A percentile compares a stretch with the other conserved stretches of the same genome.
Conservation (phyloP, 2,888 invertebrate species). For the Fragum whitleyi region DNA sequence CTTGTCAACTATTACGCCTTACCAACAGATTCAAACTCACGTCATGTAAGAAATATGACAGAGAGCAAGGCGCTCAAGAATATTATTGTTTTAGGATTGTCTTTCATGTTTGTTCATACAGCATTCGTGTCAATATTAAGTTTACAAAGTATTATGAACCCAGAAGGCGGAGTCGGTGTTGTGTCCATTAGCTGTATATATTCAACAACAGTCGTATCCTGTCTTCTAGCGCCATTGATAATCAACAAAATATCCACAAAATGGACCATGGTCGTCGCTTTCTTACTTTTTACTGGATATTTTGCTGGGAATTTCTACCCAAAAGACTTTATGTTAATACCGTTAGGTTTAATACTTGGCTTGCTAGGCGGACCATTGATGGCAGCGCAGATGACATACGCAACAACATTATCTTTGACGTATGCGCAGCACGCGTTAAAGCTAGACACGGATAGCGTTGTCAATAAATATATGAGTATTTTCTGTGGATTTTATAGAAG, state of each 20-base stretch:
- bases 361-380: slow-evolving; percentile 81
- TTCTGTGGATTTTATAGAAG: slow-evolving; percentile 81
- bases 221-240: slow-evolving; percentile 81
- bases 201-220: slow-evolving; percentile 81
- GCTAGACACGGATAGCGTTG: slow-evolving; percentile 75
- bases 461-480: slow-evolving; percentile 82
- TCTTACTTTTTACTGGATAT: slow-evolving; percentile 79
- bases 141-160: slow-evolving; percentile 81
- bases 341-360: slow-evolving; percentile 79
- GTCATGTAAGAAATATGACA: slow-evolving; percentile 74
- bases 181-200: slow-evolving; percentile 82
- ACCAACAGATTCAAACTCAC: slow-evolving; percentile 69
- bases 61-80: slow-evolving; percentile 79
- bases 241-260: slow-evolving; percentile 81
- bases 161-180: slow-evolving; percentile 78
- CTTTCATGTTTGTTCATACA: slow-evolving; percentile 83
- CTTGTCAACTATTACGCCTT: slow-evolving; percentile 73
- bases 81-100: slow-evolving; percentile 78
- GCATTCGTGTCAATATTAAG: slow-evolving; percentile 82
- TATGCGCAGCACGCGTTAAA: slow-evolving; percentile 78
- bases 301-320: slow-evolving; percentile 82
- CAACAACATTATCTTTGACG: slow-evolving; percentile 81
- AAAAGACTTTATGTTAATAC: slow-evolving; percentile 78
- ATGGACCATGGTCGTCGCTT: slow-evolving; percentile 82
- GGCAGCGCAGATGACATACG: slow-evolving; percentile 82